Base-by-base conservation (phyloP, 2,888 invertebrate genomes). In the Labia minor region DNA sequence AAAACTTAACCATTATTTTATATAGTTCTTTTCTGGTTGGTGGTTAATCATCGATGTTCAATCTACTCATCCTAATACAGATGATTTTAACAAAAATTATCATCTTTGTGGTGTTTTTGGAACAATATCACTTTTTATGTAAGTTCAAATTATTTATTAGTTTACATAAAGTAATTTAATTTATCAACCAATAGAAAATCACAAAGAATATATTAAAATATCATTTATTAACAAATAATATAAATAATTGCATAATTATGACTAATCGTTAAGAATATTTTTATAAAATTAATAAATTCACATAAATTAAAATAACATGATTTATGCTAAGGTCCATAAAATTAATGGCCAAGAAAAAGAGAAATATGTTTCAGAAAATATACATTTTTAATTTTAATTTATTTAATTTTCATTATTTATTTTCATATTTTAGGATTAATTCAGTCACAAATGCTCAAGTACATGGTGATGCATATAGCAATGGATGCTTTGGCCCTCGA, bases 31-130 rank as follows among this genome's bases (percentile, higher is more conserved):
- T 74, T 80, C 87, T 72, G 98, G 96, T 65, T 98, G 98, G 97
- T 99, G 98, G 99, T 86, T 95, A 70, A 88, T 96, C 69, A 96
- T 99, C 73, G 98, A 98, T 81, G 92, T 95, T 8, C 88, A 92
- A 67, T 86, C 92, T 0, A 86, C 86, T 19, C 89, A 90, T 74
- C 85, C 87, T 0, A 80, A 81, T 37, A 82, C 76, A 65, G 68
- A 71, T 20, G 76, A 82, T 33, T 82, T 84, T 73, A 77, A 79
- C 71, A 80, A 82, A 71, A 89, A 79, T 79, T 96, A 77, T 72
- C 92, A 97, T 75, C 87, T 95, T 67, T 95, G 96, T 75, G 99
- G 98, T 6, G 89, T 96, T 64, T 87, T 97, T 77, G 94, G 93
- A 19, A 96, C 97, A 0, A 73, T 99, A 67, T 95, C 97, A 16